Base-by-base conservation (phyloP, 2,888 invertebrate genomes). In the Hermaeophaga mercurialis region DNA sequence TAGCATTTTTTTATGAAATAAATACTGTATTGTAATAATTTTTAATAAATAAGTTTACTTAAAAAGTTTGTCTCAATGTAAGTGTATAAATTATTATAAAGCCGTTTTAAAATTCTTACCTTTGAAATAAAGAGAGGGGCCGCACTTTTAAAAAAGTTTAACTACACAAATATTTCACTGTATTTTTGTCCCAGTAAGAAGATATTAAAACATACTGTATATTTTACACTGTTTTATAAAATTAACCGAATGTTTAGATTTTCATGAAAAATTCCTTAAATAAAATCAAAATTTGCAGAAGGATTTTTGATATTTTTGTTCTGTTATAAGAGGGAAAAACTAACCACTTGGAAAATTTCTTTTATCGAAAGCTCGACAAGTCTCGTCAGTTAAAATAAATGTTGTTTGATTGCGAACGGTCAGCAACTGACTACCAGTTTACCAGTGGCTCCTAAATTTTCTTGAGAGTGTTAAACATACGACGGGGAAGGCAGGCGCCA, bases 391-490 rank as follows among this genome's bases (percentile, higher is more conserved):
- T 56, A 45, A 54, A 49, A 18, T 31, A 12, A 31, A 22, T 2
- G 31, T 18, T 50, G 49, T 28, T 50, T 26, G 31, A 58, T 58
- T 56, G 36, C 59, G 64, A 61, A 56, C 64, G 58, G 61, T 58
- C 52, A 56, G 61, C 57, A 59, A 62, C 62, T 63, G 63, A 61
- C 56, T 61, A 60, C 34, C 45, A 49, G 53, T 12, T 36, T 31
- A 31, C 18, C 50, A 54, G 59, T 64, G 61, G 64, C 61, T 65
- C 62, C 66, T 66, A 64, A 65, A 66, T 66, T 66, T 66, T 65
- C 65, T 64, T 62, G 59, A 59, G 55, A 9, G 39, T 62, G 48
- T 41, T 58, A 31, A 4, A 62, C 62, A 64, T 62, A 62, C 57
- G 59, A 48, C 56, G 58, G 55, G 58, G 48, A 58, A 59, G 56